A percentile compares a stretch with the other conserved stretches of the same genome.
These are phyloP conservation scores for Acanthurus leucopareius DNA, from an alignment of 2,797 vertebrate species.

Conservation along the genomic window DNA sequence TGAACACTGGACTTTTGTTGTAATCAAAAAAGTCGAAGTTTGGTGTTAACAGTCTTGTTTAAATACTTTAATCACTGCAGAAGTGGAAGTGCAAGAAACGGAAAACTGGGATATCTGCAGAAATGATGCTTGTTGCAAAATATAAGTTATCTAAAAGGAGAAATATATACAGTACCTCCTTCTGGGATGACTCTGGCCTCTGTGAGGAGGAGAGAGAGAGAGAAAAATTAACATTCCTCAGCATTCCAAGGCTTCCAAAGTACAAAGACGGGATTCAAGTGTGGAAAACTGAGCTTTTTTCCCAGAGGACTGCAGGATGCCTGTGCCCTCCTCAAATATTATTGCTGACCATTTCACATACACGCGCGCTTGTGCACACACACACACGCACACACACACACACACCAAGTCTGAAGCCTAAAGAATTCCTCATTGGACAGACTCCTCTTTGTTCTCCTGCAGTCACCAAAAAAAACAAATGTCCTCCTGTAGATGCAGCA, in stretches of 20 bases:
- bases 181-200: constrained; percentile 87
- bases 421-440: constrained; percentile 53
- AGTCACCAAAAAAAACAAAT: constrained; percentile 42
- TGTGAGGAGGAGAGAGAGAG: constrained; percentile 61
- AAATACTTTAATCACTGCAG: too few species aligned
- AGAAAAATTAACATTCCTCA: constrained; percentile 63
- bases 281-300: constrained; percentile 45
- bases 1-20: too few species aligned
- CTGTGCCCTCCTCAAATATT: constrained; percentile 78
- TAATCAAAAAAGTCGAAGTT: too few species aligned
- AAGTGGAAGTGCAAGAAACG: not conserved
- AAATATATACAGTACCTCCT: constrained; percentile 77
- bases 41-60: too few species aligned
- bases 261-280: constrained; percentile 85
- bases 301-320: constrained; percentile 62
- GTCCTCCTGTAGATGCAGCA: constrained; percentile 3
- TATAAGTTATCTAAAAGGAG: constrained; percentile 18
- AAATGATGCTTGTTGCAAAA: constrained; percentile 9
- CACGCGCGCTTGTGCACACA: constrained; percentile 22
- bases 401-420: constrained; percentile 26
- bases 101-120: not conserved
- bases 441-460: constrained; percentile 62
- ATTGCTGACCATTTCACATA: constrained; percentile 51
- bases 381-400: constrained; percentile 31
- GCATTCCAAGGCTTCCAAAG: constrained; percentile 55